Base-by-base conservation (phyloP, 2,113 vertebrate species). In the Oriolus oriolus region DNA sequence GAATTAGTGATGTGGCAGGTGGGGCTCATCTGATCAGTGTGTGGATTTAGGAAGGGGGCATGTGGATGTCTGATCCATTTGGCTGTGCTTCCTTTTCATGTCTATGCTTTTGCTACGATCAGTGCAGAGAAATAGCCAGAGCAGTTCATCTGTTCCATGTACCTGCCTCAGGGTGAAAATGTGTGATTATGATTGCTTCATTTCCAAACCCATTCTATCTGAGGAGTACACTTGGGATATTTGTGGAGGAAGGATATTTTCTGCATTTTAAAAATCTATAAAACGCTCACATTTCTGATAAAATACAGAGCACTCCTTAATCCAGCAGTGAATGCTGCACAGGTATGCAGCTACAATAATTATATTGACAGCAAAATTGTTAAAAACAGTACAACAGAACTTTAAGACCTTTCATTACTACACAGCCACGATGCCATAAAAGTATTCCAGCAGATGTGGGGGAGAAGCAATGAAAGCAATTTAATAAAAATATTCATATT, bases 71-170 rank as follows among this genome's bases (percentile, higher is more conserved):
- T 79, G 60, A 52, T 24, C 23, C 33, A 5, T 35, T 64, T 9
- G 1, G 21, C 44, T 52, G 16, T 0, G 1, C 50, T 93, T 57
- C 33, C 30, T 59, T 69, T 50, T 64, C 27, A 2, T 2, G 0
- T 9, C 27, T 64, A 35, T 39, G 31, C 14, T 39, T 64, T 71
- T 76, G 18, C 53, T 59, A 3, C 33, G 47, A 7, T 22, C 24
- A 26, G 24, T 18, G 31, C 35, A 53, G 41, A 77, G 37, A 35
- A 83, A 30, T 1, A 39, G 14, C 42, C 31, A 35, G 63, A 60
- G 37, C 14, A 68, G 27, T 52, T 75, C 35, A 33, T 30, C 33
- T 71, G 12, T 13, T 85, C 63, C 42, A 24, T 2, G 1, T 9
- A 5, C 41, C 63, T 60, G 3, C 28, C 22, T 65, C 20, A 11